Evolutionary conservation across 2,113 vertebrate genomes (phyloP), one percentile per base, ranked within the genome.

Genomic region (Xiphias gladius): DNA sequence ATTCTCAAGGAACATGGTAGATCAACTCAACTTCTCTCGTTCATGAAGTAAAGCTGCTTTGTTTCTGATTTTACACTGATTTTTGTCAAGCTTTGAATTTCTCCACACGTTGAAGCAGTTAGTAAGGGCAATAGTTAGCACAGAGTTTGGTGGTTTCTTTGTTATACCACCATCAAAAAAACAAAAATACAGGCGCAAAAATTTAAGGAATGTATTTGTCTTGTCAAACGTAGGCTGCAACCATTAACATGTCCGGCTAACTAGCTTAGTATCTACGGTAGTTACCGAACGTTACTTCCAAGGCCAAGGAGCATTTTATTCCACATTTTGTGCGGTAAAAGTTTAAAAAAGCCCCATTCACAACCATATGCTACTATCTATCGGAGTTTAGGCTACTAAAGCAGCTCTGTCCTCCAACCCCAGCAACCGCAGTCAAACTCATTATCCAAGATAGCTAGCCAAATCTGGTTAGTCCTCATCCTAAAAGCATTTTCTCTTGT

Each of bases 61-160:
- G 43, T 55, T 41, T 69, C 28, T 66, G 65, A 77, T 78, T 76
- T 84, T 72, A 35, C 37, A 48, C 55, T 13, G 41, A 80, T 58
- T 75, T 67, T 24, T 71, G 72, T 35, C 54, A 32, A 26, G 35
- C 17, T 71, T 17, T 46, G 28, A 64, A 48, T 77, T 62, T 77
- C 57, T 46, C 58, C n/a, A 37, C 59, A 14, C 12, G 30, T 39
- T 41, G n/a, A n/a, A n/a, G n/a, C n/a, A n/a, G n/a, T n/a, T n/a
- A n/a, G 35, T 48, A 4, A 48, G 46, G 17, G 46, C 16, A 19
- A 48, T 4, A 17, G 46, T 16, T 16, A 19, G 5, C 14, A 17
- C 17, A 50, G 22, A 48, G 48, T 20, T 55, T 32, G 35, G 26
- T 63, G 26, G 46, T 16, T 48, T 48, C 46, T 48, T 48, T 5